These are phyloP conservation scores for Connochaetes taurinus DNA, from an alignment of 2,113 vertebrate species.

Conservation along the genomic window DNA sequence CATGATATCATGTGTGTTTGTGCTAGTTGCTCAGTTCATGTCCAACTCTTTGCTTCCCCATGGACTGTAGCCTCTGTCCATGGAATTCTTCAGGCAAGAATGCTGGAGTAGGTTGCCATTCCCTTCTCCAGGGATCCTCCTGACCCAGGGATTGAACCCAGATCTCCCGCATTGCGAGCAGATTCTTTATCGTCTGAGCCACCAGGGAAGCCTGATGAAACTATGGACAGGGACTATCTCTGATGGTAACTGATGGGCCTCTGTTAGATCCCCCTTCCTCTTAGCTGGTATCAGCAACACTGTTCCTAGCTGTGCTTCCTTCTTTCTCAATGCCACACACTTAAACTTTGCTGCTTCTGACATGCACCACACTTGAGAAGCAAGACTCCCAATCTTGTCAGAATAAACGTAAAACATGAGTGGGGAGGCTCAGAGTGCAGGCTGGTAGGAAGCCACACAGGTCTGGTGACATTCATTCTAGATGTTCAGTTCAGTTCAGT, in stretches of 20 bases:
- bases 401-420: neutral
- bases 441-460: accelerated
- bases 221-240: accelerated
- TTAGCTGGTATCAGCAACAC: neutral
- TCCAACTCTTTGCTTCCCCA: neutral
- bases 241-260: neutral
- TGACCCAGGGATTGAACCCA: neutral
- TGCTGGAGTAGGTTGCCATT: neutral
- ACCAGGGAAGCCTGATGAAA: neutral
- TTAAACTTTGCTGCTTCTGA: neutral
- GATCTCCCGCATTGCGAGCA: accelerated
- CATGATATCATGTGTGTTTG: neutral
- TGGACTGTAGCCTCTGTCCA: neutral
- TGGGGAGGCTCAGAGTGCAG: accelerated
- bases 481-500: neutral
- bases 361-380: neutral
- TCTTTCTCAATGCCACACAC: neutral
- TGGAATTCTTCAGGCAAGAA: neutral
- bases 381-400: neutral
- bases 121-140: neutral
- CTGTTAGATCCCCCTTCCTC: too few species aligned
- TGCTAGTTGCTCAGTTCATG: neutral
- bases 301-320: neutral
- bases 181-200: neutral
- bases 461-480: neutral